Percentiles rank a stretch among this genome's conserved stretches.
Conservation (phyloP, 2,797 vertebrate species). For the Steatocranus sp. region DNA sequence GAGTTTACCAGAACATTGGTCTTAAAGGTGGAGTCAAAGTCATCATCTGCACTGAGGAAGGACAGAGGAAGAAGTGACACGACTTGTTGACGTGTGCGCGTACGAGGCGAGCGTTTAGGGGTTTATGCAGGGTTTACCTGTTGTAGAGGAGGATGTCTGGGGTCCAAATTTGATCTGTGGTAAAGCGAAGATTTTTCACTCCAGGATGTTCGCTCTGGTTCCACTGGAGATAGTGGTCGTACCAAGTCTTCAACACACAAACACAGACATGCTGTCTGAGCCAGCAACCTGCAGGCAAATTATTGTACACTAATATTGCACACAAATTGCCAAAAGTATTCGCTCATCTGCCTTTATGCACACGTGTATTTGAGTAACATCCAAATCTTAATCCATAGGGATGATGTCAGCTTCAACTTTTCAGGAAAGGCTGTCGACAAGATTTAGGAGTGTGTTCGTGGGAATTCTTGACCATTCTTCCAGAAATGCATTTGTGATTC, state of each 20-base stretch:
- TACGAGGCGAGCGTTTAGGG: not conserved
- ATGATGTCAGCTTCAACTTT: not conserved
- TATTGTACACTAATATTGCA: not conserved
- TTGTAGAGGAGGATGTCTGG: conserved; percentile 83
- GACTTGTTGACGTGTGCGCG: not conserved
- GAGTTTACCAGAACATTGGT: conserved; percentile 81
- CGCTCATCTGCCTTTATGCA: not conserved
- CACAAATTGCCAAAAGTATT: not conserved
- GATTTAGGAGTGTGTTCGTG: not conserved
- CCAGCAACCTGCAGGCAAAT: not conserved
- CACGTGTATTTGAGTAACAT: not conserved
- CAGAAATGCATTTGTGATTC: not conserved
- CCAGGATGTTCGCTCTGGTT: conserved; percentile 81
- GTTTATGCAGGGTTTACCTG: conserved; percentile 65
- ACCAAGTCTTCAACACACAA: conserved; percentile 72
- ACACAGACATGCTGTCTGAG: not conserved
- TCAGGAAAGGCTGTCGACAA: not conserved
- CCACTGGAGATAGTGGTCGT: conserved; percentile 82
- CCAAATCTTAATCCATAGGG: not conserved
- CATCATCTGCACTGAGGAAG: conserved; percentile 79
- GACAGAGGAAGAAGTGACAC: conserved; percentile 33
- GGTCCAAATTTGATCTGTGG: conserved; percentile 81
- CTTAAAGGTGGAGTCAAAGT: conserved; percentile 84
- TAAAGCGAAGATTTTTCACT: conserved; percentile 81
- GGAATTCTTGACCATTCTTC: not conserved